Evolutionary conservation across 2,888 invertebrate species (phyloP).

Genomic region (Petrophora chlorosata): DNA sequence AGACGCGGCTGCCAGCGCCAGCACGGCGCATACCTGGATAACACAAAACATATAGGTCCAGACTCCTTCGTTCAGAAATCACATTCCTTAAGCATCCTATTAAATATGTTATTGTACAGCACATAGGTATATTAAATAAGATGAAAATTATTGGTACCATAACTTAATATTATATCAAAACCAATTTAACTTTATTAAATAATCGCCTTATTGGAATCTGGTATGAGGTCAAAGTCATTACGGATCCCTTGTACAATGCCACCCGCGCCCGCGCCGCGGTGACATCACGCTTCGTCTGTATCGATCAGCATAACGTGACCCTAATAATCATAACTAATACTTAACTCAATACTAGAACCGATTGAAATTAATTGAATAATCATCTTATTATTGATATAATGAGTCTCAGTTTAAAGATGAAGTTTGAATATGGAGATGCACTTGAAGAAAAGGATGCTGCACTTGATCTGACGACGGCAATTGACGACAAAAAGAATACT

Average conservation of each 20-base stretch:
- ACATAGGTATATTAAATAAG: no score
- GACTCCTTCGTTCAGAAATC: no score
- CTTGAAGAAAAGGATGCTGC: conserved; percentile 21
- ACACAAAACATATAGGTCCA: not conserved
- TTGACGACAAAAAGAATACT: conserved; percentile 39
- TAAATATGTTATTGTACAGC: no score
- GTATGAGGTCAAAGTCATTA: not conserved
- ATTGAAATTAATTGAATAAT: conserved; percentile 9
- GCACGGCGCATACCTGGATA: conserved; percentile 49
- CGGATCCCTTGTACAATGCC: not conserved
- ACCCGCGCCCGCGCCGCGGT: not conserved
- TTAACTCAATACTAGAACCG: conserved; percentile 7
- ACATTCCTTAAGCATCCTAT: no score
- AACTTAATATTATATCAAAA: no score
- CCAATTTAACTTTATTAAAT: not conserved
- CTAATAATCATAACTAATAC: conserved; percentile 6
- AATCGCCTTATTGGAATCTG: not conserved
- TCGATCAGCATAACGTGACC: not conserved
- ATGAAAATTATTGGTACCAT: no score
- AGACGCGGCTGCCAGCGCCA: conserved; percentile 47
- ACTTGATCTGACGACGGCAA: not conserved
- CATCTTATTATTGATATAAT: conserved; percentile 1
- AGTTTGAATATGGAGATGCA: conserved; percentile 14
- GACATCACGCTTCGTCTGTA: conserved; percentile 5
- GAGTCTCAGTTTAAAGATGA: not conserved